Evolutionary conservation across 2,113 vertebrate species (phyloP).

Genomic region (Natator depressus): DNA sequence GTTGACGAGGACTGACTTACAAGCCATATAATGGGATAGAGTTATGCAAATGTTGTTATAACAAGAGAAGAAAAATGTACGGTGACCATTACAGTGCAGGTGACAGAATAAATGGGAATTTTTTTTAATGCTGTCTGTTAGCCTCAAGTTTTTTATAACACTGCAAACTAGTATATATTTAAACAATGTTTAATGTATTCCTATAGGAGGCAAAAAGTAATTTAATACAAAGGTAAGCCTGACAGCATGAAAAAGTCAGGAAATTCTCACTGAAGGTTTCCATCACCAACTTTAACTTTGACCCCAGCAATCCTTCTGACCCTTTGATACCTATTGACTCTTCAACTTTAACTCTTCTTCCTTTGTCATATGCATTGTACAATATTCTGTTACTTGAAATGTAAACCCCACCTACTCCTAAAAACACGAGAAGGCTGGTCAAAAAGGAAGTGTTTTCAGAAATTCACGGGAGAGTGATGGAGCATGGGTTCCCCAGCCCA

Average conservation of each 20-base stretch:
- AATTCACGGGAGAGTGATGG: neutral
- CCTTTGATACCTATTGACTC: neutral
- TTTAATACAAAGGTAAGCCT: slow-evolving; percentile 42
- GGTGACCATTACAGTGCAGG: slow-evolving; percentile 54
- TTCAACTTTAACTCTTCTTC: neutral
- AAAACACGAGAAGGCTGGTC: neutral
- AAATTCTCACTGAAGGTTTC: neutral
- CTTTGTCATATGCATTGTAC: neutral
- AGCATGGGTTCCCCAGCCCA: neutral
- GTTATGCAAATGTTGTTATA: slow-evolving; percentile 70
- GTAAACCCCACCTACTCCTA: neutral
- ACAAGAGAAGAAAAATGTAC: slow-evolving; percentile 63
- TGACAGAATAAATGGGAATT: slow-evolving; percentile 29
- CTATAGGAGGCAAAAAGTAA: neutral
- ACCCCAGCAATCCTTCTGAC: neutral
- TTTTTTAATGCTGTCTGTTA: slow-evolving; percentile 31
- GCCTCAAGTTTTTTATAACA: slow-evolving; percentile 49
- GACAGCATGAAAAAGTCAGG: neutral
- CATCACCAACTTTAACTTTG: neutral
- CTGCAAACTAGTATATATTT: slow-evolving; percentile 1
- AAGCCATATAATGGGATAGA: slow-evolving; percentile 65
- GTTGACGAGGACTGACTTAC: slow-evolving; percentile 73
- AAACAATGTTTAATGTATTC: slow-evolving; percentile 17
- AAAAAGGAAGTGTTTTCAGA: neutral
- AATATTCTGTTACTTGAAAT: neutral